Conservation (phyloP, 2,888 invertebrate genomes). For the Synanthedon andrenaeformis region DNA sequence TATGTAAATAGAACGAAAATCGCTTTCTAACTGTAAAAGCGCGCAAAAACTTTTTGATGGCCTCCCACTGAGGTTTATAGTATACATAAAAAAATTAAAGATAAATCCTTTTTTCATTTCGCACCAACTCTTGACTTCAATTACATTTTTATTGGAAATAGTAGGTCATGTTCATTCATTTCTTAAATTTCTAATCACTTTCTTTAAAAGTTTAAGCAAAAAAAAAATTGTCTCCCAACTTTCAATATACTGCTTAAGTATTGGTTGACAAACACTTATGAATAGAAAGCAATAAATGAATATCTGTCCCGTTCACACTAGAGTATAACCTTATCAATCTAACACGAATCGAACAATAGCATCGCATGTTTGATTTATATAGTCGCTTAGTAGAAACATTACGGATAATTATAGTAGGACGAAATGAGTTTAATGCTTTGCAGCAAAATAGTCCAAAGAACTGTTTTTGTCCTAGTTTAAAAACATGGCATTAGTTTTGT, state of each 20-base stretch:
- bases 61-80: slow-evolving; percentile 27
- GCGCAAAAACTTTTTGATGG: slow-evolving; percentile 52
- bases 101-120: neutral
- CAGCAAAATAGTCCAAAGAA: slow-evolving; percentile 4
- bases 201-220: no score
- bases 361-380: slow-evolving; percentile 70
- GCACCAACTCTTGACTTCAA: no score
- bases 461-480: no score
- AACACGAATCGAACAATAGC: slow-evolving; percentile 70
- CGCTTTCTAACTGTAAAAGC: slow-evolving; percentile 47
- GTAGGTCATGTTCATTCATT: no score
- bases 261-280: slow-evolving; percentile 37
- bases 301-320: slow-evolving; percentile 67
- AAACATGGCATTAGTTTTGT: no score
- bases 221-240: slow-evolving; percentile 5
- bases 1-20: slow-evolving; percentile 52
- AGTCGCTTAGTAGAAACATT: slow-evolving; percentile 70
- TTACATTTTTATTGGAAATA: no score
- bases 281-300: slow-evolving; percentile 56
- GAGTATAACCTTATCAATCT: slow-evolving; percentile 68
- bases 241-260: slow-evolving; percentile 22
- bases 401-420: slow-evolving; percentile 64
- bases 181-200: no score
- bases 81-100: slow-evolving; percentile 17
- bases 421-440: slow-evolving; percentile 41